phyloP scores from a whole-genome alignment of 2,113 vertebrate genomes.

The Phyllostomus discolor region DNA sequence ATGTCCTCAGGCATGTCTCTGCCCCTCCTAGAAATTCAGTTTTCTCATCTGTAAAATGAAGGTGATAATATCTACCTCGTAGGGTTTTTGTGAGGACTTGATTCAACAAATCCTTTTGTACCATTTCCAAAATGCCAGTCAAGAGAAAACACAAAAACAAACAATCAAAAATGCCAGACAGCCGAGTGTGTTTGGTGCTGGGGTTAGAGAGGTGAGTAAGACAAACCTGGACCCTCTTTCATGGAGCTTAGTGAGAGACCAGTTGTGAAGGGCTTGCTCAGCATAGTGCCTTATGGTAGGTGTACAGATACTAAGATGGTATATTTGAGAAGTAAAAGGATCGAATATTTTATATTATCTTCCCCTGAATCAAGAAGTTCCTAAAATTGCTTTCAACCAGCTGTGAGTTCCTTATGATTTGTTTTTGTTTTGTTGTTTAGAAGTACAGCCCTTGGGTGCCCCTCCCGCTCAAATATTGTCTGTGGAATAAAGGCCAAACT shows the following conservation, averaged over 20 bases:
- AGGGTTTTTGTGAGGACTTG: background rate
- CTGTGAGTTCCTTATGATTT: background rate
- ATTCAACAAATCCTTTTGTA: background rate
- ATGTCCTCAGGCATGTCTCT: background rate
- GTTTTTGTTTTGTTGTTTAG: background rate
- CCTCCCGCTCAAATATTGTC: background rate
- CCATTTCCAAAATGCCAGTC: background rate
- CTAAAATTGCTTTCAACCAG: background rate
- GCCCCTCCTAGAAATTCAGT: background rate
- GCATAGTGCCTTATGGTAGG: background rate
- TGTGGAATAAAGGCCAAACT: background rate
- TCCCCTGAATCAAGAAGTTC: background rate
- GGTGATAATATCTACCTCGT: background rate
- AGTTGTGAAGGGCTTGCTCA: background rate
- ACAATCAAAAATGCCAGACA: background rate
- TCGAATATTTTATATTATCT: background rate
- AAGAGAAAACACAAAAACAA: background rate
- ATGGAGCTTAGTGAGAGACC: background rate
- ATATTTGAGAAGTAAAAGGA: constrained; percentile 15
- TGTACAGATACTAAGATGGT: background rate
- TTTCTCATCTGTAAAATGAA: background rate
- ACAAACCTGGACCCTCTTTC: background rate
- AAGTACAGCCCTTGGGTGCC: background rate
- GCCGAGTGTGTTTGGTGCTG: background rate
- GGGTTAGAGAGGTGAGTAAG: background rate